Percentiles rank a stretch among this genome's conserved stretches.
Evolutionary conservation across 2,113 vertebrate genomes (phyloP).

Genomic region (cattle (Bos taurus)): DNA sequence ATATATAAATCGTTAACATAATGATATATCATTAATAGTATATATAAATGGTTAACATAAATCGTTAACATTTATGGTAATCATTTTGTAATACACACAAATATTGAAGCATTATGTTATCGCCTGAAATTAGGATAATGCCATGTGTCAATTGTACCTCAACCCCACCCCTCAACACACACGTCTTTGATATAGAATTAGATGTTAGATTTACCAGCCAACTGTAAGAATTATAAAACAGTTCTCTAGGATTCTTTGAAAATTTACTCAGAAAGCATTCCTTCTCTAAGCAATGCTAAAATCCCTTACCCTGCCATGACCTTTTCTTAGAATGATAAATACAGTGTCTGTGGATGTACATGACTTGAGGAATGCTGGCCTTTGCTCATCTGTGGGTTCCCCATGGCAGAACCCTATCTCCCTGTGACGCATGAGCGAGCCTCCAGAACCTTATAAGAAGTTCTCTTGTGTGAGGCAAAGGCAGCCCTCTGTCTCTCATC

Average conservation of each 20-base stretch:
- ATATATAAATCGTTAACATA: too few species aligned
- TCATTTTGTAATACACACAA: not conserved
- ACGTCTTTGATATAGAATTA: not conserved
- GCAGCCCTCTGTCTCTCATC: not conserved
- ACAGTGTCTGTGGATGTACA: not conserved
- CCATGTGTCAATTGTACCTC: not conserved
- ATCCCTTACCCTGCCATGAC: not conserved
- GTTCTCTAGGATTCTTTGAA: not conserved
- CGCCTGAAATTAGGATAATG: not conserved
- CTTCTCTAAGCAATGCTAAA: not conserved
- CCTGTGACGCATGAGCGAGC: not conserved
- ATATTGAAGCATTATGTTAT: not conserved
- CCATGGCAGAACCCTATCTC: not conserved
- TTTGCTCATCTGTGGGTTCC: not conserved
- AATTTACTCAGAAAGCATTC: not conserved
- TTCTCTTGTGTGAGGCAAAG: not conserved
- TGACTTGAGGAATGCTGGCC: not conserved
- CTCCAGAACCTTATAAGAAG: not conserved
- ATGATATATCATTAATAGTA: too few species aligned
- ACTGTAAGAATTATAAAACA: not conserved
- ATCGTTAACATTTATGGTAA: not conserved
- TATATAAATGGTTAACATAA: too few species aligned
- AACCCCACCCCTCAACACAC: not conserved
- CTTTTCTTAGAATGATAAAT: not conserved
- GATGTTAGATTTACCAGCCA: not conserved